These are phyloP conservation scores for Trachops cirrhosus DNA, from an alignment of 2,797 vertebrate genomes.

Conservation along the genomic window DNA sequence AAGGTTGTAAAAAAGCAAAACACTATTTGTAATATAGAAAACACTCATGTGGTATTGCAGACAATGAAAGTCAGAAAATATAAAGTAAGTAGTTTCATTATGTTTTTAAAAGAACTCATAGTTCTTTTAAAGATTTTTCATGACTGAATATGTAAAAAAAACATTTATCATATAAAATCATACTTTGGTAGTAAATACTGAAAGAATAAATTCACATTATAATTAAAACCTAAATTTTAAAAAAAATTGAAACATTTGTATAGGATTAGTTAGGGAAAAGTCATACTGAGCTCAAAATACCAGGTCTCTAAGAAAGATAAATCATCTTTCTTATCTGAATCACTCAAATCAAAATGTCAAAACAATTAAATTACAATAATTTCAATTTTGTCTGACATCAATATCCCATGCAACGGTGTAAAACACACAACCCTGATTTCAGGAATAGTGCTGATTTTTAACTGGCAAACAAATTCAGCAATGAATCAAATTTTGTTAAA, in stretches of 20 bases:
- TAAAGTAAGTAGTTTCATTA: constrained; percentile 2
- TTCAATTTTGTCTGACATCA: constrained; percentile 59
- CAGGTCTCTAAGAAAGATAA: constrained; percentile 45
- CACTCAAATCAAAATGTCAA: constrained; percentile 62
- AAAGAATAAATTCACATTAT: background rate
- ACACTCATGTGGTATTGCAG: background rate
- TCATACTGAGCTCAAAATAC: constrained; percentile 29
- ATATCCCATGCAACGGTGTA: constrained; percentile 36
- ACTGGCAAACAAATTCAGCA: constrained; percentile 59
- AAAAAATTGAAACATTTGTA: constrained; percentile 28
- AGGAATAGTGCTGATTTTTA: constrained; percentile 42
- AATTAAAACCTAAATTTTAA: constrained; percentile 19
- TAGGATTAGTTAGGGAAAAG: background rate
- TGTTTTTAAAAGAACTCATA: constrained; percentile 7
- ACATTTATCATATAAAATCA: constrained; percentile 8
- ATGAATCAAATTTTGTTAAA: constrained; percentile 55
- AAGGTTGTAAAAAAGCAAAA: constrained; percentile 3
- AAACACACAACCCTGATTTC: constrained; percentile 55
- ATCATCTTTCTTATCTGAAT: constrained; percentile 58
- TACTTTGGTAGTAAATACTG: constrained; percentile 23
- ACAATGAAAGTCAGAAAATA: background rate
- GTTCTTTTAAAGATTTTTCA: background rate
- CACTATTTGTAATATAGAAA: background rate
- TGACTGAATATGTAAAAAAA: constrained; percentile 2
- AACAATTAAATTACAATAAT: constrained; percentile 73